Evolutionary conservation across 2,888 invertebrate genomes (phyloP), one percentile per base, ranked within the genome.

Genomic region (Troides oblongomaculatus): DNA sequence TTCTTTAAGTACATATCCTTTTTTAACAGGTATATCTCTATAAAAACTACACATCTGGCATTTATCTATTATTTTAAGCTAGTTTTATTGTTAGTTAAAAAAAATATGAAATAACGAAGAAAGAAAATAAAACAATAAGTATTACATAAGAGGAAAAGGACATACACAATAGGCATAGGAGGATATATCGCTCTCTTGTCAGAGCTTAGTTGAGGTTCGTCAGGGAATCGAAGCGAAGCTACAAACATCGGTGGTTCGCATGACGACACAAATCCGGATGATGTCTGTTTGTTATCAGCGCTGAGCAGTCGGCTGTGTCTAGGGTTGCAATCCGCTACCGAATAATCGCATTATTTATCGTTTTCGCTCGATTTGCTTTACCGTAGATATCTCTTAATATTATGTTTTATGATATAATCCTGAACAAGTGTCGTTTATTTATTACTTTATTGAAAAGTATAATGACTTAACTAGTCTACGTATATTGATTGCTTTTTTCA

Each of bases 221-320:
- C 71, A 78, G 73, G 71, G 68, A 74, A 69, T 75, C 77, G 72
- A 66, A 72, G 71, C 71, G 58, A 14, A 62, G 66, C 63, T 69
- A 64, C 60, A 72, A 72, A 72, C 74, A 74, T 69, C 77, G 78
- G 75, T 78, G 73, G 79, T 86, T 76, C 89, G 89, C 90, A 84
- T 90, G 92, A 90, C 85, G 92, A 85, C 91, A 87, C 91, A 90
- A 93, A 93, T 90, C 93, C 92, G 91, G 91, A 90, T 92, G 87
- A 90, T 90, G 89, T 88, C 88, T 90, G 89, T 91, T 89, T 91
- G 91, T 92, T 93, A 93, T 93, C 93, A 89, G 90, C 86, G 82
- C 80, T 84, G 86, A 84, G 90, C 93, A 92, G 85, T 87, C 89
- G 85, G 80, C 84, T 84, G 83, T 79, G 80, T 77, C 78, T 78